Evolutionary conservation across 30 jellyfish, hydroid and myxozoan genomes (phyloP), one percentile per base, ranked within the genome.

Genomic region (Mastigias papua): DNA sequence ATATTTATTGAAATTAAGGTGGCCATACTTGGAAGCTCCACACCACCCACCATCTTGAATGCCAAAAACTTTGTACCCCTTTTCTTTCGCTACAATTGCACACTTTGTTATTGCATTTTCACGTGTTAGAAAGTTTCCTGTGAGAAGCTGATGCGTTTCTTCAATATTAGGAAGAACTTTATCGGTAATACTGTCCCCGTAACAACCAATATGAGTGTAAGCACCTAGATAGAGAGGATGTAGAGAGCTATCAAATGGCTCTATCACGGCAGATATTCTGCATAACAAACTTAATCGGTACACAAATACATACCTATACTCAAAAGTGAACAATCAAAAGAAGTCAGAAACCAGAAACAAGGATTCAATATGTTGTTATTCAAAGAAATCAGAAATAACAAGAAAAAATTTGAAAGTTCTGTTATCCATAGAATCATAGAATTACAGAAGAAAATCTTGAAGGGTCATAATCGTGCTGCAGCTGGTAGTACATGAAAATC

Each of bases 41-140:
- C 99, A 94, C 97, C 92, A 81, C 6, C 99, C 99, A 34, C 99
- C 99, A 67, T 94, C 99, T 58, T 94, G 99, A 33, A 94, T 74
- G n/a, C 97, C 96, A 76, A 94, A 94, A 2, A 94, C 89, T 46
- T 73, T 78, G 51, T 34, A 94, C 10, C 93, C 93, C 20, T 89
- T 62, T 17, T 60, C 84, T 70, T 79, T 65, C 21, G 99, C 94
- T 17, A 90, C 97, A 10, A 30, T 57, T 7, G 97, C 97, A 68
- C 99, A 94, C 64, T 89, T 94, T 17, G 65, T 25, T 29, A 94
- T 80, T 9, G 99, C 99, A 42, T 94, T 65, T 34, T 74, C 82
- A 16, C 99, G 96, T 1, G 87, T 84, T 48, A 94, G 85, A 51
- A 89, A 94, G 66, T 90, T 89, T 64, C 92, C 99, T 33, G 89